Evolutionary conservation across 2,888 invertebrate species (phyloP).

Genomic region (Drosophila falleni): DNA sequence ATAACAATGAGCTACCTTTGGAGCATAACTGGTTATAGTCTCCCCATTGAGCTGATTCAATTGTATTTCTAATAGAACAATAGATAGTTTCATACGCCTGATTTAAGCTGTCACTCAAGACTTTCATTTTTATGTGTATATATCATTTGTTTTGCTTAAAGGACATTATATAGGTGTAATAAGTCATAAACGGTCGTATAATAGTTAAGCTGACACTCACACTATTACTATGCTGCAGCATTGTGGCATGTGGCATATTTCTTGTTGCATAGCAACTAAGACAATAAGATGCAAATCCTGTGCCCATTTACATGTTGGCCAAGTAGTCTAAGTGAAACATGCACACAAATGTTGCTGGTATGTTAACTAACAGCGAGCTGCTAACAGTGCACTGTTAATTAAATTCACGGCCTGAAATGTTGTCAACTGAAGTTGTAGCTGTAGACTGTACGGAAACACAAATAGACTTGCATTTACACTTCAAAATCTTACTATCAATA

Average conservation of each 20-base stretch:
- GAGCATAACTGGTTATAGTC: neutral
- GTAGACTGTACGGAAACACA: conserved; percentile 13
- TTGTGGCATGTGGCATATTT: conserved; percentile 5
- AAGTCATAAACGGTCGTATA: conserved; percentile 22
- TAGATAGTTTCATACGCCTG: conserved; percentile 1
- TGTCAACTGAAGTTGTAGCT: conserved; percentile 14
- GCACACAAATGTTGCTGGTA: neutral
- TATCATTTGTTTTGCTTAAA: conserved; percentile 11
- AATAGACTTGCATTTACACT: too few species aligned
- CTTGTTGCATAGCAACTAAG: conserved; percentile 21
- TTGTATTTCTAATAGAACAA: conserved; percentile 5
- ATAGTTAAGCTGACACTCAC: conserved; percentile 12
- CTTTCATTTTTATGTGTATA: conserved; percentile 4
- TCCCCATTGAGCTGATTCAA: conserved; percentile 3
- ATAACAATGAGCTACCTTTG: conserved; percentile 1
- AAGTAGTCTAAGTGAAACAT: conserved; percentile 2
- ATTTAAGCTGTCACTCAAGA: conserved; percentile 4
- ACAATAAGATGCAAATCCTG: conserved; percentile 49
- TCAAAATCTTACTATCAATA: too few species aligned
- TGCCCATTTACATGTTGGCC: conserved; percentile 34
- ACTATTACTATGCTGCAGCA: neutral
- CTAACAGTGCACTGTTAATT: conserved; percentile 24
- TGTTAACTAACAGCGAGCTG: conserved; percentile 40
- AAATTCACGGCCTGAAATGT: conserved; percentile 29
- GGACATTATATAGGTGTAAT: conserved; percentile 11